Percentiles rank a stretch among this genome's conserved stretches.
phyloP scores from a whole-genome alignment of 2,888 invertebrate species.

The Tetranychus piercei region DNA sequence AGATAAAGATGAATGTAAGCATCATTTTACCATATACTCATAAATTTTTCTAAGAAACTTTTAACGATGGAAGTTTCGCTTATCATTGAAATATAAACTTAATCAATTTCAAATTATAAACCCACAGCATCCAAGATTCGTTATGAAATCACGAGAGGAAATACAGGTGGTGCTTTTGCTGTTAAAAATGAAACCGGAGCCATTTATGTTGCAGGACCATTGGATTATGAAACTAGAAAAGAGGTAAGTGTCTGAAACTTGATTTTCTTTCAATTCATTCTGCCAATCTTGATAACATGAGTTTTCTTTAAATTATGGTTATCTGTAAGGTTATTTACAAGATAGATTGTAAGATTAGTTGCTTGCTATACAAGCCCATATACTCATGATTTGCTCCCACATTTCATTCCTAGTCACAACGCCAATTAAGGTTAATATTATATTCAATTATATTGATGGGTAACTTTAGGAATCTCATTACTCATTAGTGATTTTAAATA shows the following conservation, averaged over 20 bases:
- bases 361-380: no score
- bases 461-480: no score
- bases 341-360: no score
- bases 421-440: no score
- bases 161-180: constrained; percentile 80
- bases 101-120: neutral
- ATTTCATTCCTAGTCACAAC: no score
- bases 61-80: neutral
- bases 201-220: constrained; percentile 87
- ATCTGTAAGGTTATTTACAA: no score
- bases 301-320: constrained; percentile 2
- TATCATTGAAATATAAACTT: neutral
- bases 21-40: constrained; percentile 24
- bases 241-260: constrained; percentile 49
- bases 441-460: no score
- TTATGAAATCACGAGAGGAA: constrained; percentile 98
- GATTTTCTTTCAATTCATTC: constrained; percentile 18
- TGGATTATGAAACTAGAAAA: constrained; percentile 89
- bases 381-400: no score
- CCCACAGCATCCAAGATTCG: constrained; percentile 81
- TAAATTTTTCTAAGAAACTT: neutral
- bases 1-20: constrained; percentile 97
- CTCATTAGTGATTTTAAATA: no score
- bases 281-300: constrained; percentile 5
- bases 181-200: constrained; percentile 97